A percentile compares a stretch with the other conserved stretches of the same genome.
Conservation (phyloP, 2,888 invertebrate genomes). For the Acrobasis suavella region DNA sequence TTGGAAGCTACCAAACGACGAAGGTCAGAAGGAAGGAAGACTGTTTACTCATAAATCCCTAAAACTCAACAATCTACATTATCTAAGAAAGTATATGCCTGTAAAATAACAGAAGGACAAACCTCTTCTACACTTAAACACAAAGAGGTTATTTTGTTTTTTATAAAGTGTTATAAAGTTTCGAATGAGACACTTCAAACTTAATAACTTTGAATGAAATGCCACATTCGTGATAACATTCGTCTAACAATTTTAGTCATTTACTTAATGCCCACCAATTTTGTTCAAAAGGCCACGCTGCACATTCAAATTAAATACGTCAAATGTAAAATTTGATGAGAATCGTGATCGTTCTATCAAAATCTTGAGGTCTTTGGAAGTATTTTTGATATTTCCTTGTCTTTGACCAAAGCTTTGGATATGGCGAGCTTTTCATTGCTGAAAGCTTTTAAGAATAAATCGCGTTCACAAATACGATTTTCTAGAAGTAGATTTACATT, state of each 20-base stretch:
- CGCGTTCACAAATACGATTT: no score
- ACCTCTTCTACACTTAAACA: no score
- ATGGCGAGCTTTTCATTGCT: neutral
- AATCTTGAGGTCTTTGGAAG: constrained; percentile 1
- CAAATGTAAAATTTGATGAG: constrained; percentile 17
- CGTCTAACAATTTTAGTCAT: constrained; percentile 2
- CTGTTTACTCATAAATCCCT: no score
- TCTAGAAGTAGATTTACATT: no score
- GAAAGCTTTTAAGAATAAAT: no score
- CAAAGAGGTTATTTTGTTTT: no score
- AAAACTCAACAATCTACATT: no score
- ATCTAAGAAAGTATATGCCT: no score
- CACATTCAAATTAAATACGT: constrained; percentile 10
- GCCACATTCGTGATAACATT: constrained; percentile 2
- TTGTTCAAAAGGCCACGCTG: constrained; percentile 5
- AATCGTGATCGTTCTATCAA: constrained; percentile 12
- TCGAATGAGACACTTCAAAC: neutral
- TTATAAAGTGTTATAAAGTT: neutral
- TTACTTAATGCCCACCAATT: constrained; percentile 7
- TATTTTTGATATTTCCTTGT: neutral
- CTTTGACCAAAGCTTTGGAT: neutral
- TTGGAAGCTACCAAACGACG: no score
- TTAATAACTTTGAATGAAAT: neutral
- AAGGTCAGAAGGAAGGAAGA: no score
- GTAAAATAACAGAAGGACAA: no score